Conservation (phyloP, 2,797 vertebrate genomes). For the Acestrorhynchus altus region DNA sequence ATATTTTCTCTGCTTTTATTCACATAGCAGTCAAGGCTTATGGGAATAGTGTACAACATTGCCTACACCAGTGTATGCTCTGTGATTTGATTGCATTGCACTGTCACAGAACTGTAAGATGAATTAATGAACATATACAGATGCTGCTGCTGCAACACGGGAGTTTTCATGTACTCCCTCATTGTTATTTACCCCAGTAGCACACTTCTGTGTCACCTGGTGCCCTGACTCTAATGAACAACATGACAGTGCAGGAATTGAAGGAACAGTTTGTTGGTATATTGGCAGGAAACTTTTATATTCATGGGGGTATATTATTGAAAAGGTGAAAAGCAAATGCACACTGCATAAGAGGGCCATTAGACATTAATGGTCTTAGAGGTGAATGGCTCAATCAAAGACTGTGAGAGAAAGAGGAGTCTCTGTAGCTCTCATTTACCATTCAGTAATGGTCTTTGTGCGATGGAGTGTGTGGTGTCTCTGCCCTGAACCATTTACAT, state of each 20-base stretch:
- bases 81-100: neutral
- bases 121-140: neutral
- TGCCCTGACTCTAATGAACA: neutral
- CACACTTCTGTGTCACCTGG: neutral
- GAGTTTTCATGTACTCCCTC: neutral
- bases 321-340: neutral
- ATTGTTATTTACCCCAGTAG: neutral
- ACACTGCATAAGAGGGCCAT: too few relatives aligned
- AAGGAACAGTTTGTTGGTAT: neutral
- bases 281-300: neutral
- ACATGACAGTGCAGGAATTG: neutral
- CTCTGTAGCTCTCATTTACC: neutral
- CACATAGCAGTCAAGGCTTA: neutral
- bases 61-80: neutral
- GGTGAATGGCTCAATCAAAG: neutral
- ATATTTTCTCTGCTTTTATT: neutral
- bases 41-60: neutral
- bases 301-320: neutral
- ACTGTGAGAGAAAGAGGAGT: neutral
- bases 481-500: neutral
- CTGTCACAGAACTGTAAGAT: neutral
- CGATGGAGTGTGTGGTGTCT: neutral
- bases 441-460: neutral
- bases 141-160: conserved; percentile 2
- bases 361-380: neutral